These are phyloP conservation scores for Pseudomyrmex sp. DNA, from an alignment of 1,140 invertebrate genomes.

Conservation along the genomic window DNA sequence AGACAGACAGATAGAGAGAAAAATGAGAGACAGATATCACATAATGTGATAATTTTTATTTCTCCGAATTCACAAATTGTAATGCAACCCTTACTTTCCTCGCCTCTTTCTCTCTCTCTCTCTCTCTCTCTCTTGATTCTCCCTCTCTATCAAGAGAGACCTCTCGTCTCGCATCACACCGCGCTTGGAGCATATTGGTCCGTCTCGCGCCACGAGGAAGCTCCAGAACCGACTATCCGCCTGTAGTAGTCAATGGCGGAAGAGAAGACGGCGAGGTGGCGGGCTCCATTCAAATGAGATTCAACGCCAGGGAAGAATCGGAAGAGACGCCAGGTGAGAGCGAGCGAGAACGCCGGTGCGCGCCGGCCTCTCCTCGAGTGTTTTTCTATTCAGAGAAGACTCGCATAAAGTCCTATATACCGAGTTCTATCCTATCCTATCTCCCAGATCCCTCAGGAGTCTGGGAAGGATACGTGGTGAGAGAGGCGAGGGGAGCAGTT, in stretches of 20 bases:
- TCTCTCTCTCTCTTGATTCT: neutral
- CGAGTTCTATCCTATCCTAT: constrained; percentile 74
- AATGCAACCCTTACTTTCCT: constrained; percentile 19
- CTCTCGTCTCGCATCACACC: constrained; percentile 38
- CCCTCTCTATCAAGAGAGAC: neutral
- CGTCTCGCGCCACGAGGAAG: constrained; percentile 39
- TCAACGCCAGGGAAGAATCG: constrained; percentile 64
- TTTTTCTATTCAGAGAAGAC: constrained; percentile 81
- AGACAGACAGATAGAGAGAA: neutral
- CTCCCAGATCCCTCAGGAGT: constrained; percentile 63
- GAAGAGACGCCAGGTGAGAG: constrained; percentile 20
- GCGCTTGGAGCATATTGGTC: constrained; percentile 77
- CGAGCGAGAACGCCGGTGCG: constrained; percentile 24
- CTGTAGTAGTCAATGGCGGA: constrained; percentile 64
- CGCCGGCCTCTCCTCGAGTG: constrained; percentile 78
- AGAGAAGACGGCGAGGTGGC: constrained; percentile 54
- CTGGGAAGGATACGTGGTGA: constrained; percentile 62
- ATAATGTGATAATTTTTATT: neutral
- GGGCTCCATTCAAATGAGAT: constrained; percentile 82
- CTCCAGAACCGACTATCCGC: constrained; percentile 50
- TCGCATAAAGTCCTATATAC: constrained; percentile 81
- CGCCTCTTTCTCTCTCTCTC: neutral
- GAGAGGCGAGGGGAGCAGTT: constrained; percentile 68
- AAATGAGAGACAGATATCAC: too few species aligned
- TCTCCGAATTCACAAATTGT: constrained; percentile 14